A percentile compares a stretch with the other conserved stretches of the same genome.
phyloP scores from a whole-genome alignment of 2,797 vertebrate genomes.

The Chrysocyon brachyurus region DNA sequence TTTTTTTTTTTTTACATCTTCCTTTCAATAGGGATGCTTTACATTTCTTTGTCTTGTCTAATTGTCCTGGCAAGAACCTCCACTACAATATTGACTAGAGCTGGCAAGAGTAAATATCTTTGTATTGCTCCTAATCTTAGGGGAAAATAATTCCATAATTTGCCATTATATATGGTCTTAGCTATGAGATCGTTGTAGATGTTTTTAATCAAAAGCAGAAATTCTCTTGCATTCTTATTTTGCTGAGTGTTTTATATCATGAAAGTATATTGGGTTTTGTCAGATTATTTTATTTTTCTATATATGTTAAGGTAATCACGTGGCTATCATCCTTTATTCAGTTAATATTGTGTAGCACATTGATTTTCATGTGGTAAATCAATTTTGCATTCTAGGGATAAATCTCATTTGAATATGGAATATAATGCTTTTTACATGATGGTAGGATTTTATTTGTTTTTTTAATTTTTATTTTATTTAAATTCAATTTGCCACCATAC shows the following conservation, averaged over 20 bases:
- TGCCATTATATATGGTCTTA: not conserved
- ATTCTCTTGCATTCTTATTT: not conserved
- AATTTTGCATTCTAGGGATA: not conserved
- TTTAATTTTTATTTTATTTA: too few species aligned
- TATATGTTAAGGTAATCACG: not conserved
- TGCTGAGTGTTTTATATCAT: not conserved
- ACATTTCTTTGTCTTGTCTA: not conserved
- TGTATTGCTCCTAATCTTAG: not conserved
- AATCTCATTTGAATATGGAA: not conserved
- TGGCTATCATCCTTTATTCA: not conserved
- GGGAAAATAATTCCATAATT: not conserved
- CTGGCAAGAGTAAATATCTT: not conserved
- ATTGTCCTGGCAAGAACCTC: not conserved
- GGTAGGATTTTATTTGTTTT: not conserved
- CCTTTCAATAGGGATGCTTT: not conserved
- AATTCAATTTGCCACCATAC: too few species aligned
- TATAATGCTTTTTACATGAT: not conserved
- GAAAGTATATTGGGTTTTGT: not conserved
- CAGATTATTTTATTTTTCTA: not conserved
- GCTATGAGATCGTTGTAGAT: not conserved
- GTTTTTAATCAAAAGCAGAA: not conserved
- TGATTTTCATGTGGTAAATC: not conserved
- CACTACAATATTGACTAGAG: not conserved
- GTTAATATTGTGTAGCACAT: not conserved
- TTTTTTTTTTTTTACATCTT: not conserved